Evolutionary conservation across 2,113 vertebrate species (phyloP).

Genomic region (Phaetusa simplex): DNA sequence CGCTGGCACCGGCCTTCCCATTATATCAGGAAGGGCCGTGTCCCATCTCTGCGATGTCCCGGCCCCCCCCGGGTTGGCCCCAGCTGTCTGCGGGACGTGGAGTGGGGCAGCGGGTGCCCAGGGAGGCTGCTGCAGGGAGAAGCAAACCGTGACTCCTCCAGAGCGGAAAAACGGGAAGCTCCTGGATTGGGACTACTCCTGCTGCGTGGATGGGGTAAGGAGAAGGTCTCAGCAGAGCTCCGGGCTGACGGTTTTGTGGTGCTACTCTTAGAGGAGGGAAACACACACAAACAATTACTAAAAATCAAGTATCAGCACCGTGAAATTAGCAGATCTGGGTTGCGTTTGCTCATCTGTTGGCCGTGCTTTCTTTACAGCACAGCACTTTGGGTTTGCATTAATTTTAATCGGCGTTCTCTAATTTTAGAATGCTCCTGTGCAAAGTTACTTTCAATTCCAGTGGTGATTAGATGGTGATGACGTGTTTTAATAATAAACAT

Average conservation of each 20-base stretch:
- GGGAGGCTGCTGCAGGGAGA: neutral
- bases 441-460: slow-evolving; percentile 32
- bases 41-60: neutral
- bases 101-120: neutral
- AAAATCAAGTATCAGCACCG: neutral
- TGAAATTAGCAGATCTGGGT: neutral
- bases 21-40: slow-evolving; percentile 38
- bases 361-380: neutral
- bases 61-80: neutral
- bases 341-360: neutral
- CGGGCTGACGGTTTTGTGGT: neutral
- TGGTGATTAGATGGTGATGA: neutral
- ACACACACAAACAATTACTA: neutral
- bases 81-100: neutral
- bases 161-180: accelerated
- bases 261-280: neutral
- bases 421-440: slow-evolving; percentile 38
- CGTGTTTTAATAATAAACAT: slow-evolving; percentile 15
- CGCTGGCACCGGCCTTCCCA: neutral
- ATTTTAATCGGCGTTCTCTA: neutral
- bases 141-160: neutral
- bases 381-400: neutral
- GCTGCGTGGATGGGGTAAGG: neutral
- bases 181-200: neutral
- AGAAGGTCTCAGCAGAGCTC: neutral